Evolutionary conservation across 2,888 invertebrate genomes (phyloP).

Genomic region (Siphlonurus alternatus): DNA sequence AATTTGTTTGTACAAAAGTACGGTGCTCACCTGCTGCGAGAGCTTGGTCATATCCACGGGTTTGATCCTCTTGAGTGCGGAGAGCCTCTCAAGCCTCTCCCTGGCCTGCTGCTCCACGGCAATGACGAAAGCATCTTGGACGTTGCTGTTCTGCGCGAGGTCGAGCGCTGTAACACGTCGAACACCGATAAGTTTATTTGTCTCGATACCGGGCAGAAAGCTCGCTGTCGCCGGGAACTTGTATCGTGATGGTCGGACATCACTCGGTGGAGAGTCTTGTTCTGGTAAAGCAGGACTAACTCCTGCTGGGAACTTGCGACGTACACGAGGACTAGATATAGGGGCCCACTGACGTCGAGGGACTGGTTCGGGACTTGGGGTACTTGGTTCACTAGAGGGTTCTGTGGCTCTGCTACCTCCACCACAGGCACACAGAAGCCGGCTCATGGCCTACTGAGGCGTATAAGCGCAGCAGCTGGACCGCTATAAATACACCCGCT

Average conservation of each 20-base stretch:
- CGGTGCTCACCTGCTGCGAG: constrained; percentile 57
- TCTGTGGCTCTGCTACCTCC: background rate
- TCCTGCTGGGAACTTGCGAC: background rate
- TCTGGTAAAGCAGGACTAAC: background rate
- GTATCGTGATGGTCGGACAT: background rate
- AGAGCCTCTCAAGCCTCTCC: constrained; percentile 79
- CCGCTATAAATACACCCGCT: background rate
- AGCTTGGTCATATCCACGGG: constrained; percentile 87
- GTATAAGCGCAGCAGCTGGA: background rate
- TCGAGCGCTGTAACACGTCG: constrained; percentile 51
- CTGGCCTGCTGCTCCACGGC: constrained; percentile 83
- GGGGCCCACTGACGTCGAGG: background rate
- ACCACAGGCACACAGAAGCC: background rate
- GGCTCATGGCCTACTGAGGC: background rate
- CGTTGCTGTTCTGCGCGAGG: constrained; percentile 61
- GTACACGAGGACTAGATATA: background rate
- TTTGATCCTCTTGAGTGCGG: constrained; percentile 81
- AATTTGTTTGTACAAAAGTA: too few relatives aligned
- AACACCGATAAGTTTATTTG: too few relatives aligned
- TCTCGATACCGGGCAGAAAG: too few relatives aligned
- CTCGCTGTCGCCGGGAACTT: background rate
- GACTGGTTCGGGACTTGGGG: background rate
- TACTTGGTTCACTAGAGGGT: background rate
- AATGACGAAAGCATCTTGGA: constrained; percentile 96
- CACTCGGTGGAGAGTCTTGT: too few relatives aligned